phyloP scores from a whole-genome alignment of 2,113 vertebrate species.

The Balaeniceps rex region DNA sequence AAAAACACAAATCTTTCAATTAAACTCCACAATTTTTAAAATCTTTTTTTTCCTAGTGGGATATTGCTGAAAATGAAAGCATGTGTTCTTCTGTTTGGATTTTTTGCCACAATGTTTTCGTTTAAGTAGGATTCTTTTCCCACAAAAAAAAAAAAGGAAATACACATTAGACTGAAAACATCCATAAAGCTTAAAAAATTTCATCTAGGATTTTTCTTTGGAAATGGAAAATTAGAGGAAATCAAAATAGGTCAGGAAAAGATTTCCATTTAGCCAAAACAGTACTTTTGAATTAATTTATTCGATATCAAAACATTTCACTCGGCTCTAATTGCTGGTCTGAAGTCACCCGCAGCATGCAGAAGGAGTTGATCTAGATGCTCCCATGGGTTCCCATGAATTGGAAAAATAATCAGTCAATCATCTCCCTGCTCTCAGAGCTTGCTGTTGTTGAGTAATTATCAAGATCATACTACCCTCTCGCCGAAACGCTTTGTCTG shows the following conservation, averaged over 20 bases:
- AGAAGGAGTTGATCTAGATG: slow-evolving; percentile 20
- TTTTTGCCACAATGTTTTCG: not conserved
- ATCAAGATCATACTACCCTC: not conserved
- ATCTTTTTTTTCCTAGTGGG: not conserved
- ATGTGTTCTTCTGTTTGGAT: not conserved
- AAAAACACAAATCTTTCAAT: not conserved
- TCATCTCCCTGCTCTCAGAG: slow-evolving; percentile 14
- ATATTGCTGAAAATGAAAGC: not conserved
- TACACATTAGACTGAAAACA: not conserved
- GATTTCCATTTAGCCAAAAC: slow-evolving; percentile 7
- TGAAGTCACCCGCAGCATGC: slow-evolving; percentile 38
- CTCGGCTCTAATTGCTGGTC: not conserved
- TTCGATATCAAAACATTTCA: slow-evolving; percentile 37
- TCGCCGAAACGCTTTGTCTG: not conserved
- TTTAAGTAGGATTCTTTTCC: not conserved
- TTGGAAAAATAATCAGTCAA: slow-evolving; percentile 42
- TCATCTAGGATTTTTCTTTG: not conserved
- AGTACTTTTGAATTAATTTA: slow-evolving; percentile 31
- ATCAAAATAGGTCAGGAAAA: slow-evolving; percentile 35
- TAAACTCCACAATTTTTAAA: not conserved
- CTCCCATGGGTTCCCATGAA: slow-evolving; percentile 25
- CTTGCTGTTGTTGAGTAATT: not conserved
- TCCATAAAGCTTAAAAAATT: not conserved
- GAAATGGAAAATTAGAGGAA: slow-evolving; percentile 2
- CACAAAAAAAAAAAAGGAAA: not conserved